Percentiles rank a stretch among this genome's conserved stretches.
These are phyloP conservation scores for Microctenopoma steveboyesi DNA, from an alignment of 2,797 vertebrate genomes.

Conservation along the genomic window DNA sequence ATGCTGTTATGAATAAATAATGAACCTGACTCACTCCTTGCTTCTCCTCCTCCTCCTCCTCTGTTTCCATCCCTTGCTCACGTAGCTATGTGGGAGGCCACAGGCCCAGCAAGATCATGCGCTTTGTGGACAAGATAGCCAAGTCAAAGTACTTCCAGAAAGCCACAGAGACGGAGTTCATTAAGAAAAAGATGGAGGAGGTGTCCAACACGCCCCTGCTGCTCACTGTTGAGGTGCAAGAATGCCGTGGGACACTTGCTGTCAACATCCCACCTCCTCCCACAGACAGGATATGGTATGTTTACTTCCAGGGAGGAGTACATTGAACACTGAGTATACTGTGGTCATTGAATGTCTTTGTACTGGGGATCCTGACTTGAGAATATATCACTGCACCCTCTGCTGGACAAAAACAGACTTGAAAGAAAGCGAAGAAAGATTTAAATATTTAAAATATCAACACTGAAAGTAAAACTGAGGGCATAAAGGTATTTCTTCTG, in stretches of 20 bases:
- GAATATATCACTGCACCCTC: conserved; percentile 50
- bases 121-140: conserved; percentile 98
- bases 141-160: conserved; percentile 99
- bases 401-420: conserved; percentile 64
- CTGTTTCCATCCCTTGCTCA: conserved; percentile 36
- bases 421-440: conserved; percentile 2
- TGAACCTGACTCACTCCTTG: conserved; percentile 74
- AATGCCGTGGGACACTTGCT: conserved; percentile 92
- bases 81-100: conserved; percentile 91
- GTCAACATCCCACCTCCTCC: conserved; percentile 98
- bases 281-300: conserved; percentile 97
- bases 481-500: conserved; percentile 5
- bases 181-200: conserved; percentile 99
- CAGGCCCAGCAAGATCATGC: conserved; percentile 98
- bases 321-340: conserved; percentile 16
- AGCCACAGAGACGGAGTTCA: conserved; percentile 98
- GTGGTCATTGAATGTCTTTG: not conserved
- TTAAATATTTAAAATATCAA: conserved; percentile 3
- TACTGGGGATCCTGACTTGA: conserved; percentile 12
- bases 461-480: not conserved
- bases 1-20: conserved; percentile 80
- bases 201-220: conserved; percentile 97
- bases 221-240: conserved; percentile 97
- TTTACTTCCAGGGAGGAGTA: conserved; percentile 29
- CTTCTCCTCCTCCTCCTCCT: conserved; percentile 45